Evolutionary conservation across 2,888 invertebrate genomes (phyloP).

Genomic region (Hedya salicella): DNA sequence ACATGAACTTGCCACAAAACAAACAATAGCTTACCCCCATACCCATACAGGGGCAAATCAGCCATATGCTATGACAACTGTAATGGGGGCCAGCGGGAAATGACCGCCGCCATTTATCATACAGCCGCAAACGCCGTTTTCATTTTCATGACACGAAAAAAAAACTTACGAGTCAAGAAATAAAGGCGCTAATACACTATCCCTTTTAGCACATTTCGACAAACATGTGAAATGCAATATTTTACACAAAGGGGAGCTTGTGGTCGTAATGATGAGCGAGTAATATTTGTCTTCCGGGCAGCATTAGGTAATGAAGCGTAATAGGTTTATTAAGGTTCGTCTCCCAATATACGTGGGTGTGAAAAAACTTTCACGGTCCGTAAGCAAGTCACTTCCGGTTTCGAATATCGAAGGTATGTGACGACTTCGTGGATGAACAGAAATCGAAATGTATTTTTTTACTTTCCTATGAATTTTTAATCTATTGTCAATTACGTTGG

Average conservation of each 20-base stretch:
- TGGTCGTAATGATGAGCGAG: conserved; percentile 79
- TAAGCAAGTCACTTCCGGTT: conserved; percentile 60
- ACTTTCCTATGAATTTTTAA: conserved; percentile 16
- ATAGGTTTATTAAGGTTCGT: conserved; percentile 78
- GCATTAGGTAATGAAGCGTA: conserved; percentile 81
- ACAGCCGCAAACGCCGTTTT: conserved; percentile 69
- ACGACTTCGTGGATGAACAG: conserved; percentile 8
- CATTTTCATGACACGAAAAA: conserved; percentile 66
- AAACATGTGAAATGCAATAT: conserved; percentile 71
- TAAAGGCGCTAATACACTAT: conserved; percentile 68
- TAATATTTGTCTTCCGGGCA: conserved; percentile 78
- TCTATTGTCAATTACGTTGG: conserved; percentile 13
- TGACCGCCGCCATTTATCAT: conserved; percentile 77
- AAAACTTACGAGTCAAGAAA: conserved; percentile 59
- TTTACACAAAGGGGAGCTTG: conserved; percentile 74
- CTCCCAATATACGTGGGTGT: conserved; percentile 66
- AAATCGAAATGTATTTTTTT: conserved; percentile 10
- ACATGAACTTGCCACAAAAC: conserved; percentile 55
- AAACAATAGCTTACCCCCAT: conserved; percentile 65
- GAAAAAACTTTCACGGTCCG: conserved; percentile 68
- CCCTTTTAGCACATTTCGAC: conserved; percentile 55
- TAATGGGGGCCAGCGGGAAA: conserved; percentile 69
- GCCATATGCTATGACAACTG: conserved; percentile 76
- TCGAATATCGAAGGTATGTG: conserved; percentile 8
- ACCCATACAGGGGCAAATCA: conserved; percentile 61